These are phyloP conservation scores for Porites lutea DNA, from an alignment of 64 coral and sea anemone species.

Conservation along the genomic window DNA sequence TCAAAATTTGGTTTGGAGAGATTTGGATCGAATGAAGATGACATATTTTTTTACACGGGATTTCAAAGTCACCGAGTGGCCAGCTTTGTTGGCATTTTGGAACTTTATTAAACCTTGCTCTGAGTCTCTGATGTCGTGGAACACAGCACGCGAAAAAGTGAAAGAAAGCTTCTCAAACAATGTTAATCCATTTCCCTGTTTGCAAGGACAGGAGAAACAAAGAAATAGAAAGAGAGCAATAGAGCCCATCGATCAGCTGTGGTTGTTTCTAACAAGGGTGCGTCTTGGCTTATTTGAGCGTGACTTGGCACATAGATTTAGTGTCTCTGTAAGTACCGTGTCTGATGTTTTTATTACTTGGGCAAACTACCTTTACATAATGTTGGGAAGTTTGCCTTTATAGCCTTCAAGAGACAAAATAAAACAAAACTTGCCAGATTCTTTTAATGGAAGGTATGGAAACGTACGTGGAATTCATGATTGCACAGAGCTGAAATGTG, in stretches of 20 bases:
- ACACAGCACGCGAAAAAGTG: slow-evolving; percentile 11
- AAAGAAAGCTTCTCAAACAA: not conserved
- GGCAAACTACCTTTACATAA: slow-evolving; percentile 60
- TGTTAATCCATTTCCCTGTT: slow-evolving; percentile 37
- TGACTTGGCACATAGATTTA: slow-evolving; percentile 64
- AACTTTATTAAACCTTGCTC: slow-evolving; percentile 24
- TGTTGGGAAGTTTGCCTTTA: slow-evolving; percentile 52
- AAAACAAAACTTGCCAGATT: slow-evolving; percentile 29
- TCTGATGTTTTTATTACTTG: slow-evolving; percentile 39
- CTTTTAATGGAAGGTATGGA: slow-evolving; percentile 52
- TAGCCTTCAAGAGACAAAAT: slow-evolving; percentile 31
- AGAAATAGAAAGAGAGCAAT: slow-evolving; percentile 34
- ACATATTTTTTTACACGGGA: slow-evolving; percentile 25
- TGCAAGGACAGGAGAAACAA: slow-evolving; percentile 48
- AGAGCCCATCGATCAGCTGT: slow-evolving; percentile 62
- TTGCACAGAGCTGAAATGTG: slow-evolving; percentile 76
- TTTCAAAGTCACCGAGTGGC: not conserved
- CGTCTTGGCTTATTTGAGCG: slow-evolving; percentile 37
- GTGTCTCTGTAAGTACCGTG: slow-evolving; percentile 33
- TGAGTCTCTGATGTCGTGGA: not conserved
- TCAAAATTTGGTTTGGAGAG: not conserved
- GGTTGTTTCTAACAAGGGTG: slow-evolving; percentile 56
- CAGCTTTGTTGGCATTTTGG: slow-evolving; percentile 44
- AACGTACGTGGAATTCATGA: slow-evolving; percentile 60
- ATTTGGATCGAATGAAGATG: not conserved